A percentile compares a stretch with the other conserved stretches of the same genome.
phyloP scores from a whole-genome alignment of 2,888 invertebrate species.

The Ganaspis brasiliensis region DNA sequence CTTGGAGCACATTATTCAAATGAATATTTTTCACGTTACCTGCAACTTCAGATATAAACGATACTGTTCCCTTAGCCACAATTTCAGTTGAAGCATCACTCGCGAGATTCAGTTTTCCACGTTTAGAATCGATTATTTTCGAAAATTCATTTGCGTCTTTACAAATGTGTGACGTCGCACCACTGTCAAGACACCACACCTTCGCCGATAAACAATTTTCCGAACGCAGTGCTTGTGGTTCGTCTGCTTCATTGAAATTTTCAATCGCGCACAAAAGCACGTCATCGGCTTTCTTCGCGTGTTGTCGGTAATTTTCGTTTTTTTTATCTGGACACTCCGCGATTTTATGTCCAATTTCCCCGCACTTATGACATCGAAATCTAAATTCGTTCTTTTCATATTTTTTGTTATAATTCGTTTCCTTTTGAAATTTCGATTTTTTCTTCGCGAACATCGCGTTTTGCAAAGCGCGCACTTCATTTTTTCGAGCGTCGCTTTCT shows the following conservation, averaged over 20 bases:
- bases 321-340: background rate
- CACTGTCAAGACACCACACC: slow-evolving; percentile 50
- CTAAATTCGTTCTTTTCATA: too few species aligned
- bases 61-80: too few species aligned
- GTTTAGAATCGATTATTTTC: background rate
- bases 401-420: too few species aligned
- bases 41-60: too few species aligned
- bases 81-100: slow-evolving; percentile 13
- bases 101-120: slow-evolving; percentile 48
- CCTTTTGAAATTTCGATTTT: background rate
- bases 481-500: background rate
- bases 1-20: background rate
- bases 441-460: background rate
- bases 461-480: background rate
- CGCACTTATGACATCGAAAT: background rate
- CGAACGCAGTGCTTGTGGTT: too few species aligned
- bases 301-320: too few species aligned
- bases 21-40: background rate
- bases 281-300: too few species aligned
- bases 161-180: slow-evolving; percentile 47
- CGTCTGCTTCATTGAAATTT: background rate
- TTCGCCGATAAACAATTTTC: background rate
- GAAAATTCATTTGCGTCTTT: slow-evolving; percentile 32
- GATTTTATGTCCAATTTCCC: background rate
- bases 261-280: background rate